These are phyloP conservation scores for Lepisosteus oculatus DNA, from an alignment of 2,113 vertebrate species.

Conservation along the genomic window DNA sequence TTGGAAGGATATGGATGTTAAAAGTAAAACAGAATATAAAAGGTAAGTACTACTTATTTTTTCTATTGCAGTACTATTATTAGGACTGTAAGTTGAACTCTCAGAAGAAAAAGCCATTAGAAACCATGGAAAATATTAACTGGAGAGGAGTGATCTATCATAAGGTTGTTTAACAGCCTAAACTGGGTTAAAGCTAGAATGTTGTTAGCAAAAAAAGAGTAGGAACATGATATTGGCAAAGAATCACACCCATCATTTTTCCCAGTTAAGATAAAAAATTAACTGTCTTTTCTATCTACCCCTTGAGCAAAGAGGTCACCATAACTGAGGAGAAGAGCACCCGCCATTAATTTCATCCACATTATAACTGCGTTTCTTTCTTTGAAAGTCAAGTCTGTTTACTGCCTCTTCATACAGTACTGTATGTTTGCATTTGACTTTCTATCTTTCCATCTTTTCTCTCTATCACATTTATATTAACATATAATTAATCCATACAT, in stretches of 20 bases:
- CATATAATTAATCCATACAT: no score
- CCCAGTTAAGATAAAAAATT: neutral
- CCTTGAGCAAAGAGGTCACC: no score
- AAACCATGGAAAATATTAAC: neutral
- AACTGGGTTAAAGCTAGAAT: constrained; percentile 8
- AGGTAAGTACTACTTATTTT: neutral
- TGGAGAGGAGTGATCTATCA: neutral
- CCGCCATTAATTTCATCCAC: no score
- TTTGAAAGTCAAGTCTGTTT: no score
- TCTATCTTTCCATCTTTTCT: no score
- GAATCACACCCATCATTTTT: neutral
- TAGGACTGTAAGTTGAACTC: neutral
- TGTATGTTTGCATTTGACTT: no score
- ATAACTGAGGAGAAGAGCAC: no score
- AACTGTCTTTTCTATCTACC: no score
- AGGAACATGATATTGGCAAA: neutral
- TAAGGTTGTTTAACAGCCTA: neutral
- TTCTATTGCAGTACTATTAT: neutral
- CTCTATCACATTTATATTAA: no score
- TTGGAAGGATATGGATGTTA: neutral
- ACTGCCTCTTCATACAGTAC: no score
- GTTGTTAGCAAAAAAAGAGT: neutral
- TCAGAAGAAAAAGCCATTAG: neutral
- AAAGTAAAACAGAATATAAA: neutral
- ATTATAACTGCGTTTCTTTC: no score